Percentiles rank a stretch among this genome's conserved stretches.
Conservation (phyloP, 2,113 vertebrate species). For the human (Homo sapiens) region DNA sequence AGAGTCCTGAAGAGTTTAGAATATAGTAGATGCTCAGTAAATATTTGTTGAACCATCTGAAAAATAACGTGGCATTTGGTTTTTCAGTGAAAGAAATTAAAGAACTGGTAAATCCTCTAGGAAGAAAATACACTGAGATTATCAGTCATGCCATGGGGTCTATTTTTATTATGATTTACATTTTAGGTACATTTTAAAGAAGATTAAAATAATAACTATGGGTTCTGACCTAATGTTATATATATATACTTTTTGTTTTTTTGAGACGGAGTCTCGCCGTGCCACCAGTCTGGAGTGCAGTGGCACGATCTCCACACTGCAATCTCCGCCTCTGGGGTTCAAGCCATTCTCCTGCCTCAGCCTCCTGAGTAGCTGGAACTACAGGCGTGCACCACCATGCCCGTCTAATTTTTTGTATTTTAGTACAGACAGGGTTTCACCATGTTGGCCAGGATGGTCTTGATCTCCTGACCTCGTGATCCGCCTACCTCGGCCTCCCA, state of each 20-base stretch:
- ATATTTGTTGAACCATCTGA: neutral
- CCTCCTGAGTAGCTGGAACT: too few relatives aligned
- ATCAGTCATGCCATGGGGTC: neutral
- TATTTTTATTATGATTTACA: neutral
- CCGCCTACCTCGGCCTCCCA: too few relatives aligned
- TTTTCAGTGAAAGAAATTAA: conserved; percentile 32
- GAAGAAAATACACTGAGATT: neutral
- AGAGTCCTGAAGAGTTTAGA: neutral
- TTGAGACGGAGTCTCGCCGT: too few relatives aligned
- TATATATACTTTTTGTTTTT: neutral
- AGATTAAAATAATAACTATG: conserved; percentile 9
- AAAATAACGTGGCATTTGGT: conserved; percentile 19
- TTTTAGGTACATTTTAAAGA: conserved; percentile 24
- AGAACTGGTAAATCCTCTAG: neutral
- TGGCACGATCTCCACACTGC: too few relatives aligned
- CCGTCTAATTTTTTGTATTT: too few relatives aligned
- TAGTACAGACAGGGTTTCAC: too few relatives aligned
- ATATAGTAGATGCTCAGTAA: neutral
- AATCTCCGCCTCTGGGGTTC: too few relatives aligned
- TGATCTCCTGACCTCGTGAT: too few relatives aligned
- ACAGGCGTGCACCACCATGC: too few relatives aligned
- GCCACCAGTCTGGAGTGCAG: too few relatives aligned
- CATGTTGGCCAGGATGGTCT: too few relatives aligned
- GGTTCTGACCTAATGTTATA: neutral
- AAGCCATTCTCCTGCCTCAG: too few relatives aligned